Base-by-base conservation (phyloP, 2,113 vertebrate species). In the Pygoscelis antarcticus region DNA sequence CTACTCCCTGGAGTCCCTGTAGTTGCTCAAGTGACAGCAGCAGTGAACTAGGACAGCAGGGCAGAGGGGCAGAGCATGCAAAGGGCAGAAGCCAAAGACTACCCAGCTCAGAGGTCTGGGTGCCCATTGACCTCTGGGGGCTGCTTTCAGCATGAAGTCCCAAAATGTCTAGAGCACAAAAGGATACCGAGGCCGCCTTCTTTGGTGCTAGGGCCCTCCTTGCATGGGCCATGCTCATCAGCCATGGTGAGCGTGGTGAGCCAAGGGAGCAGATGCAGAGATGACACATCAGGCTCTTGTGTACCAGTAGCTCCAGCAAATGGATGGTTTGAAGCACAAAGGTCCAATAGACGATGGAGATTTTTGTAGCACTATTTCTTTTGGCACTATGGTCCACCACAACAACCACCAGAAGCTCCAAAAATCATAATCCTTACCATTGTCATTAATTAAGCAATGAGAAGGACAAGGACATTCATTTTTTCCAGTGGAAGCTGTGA, bases 201-300 rank as follows among this genome's bases (percentile, higher is more conserved):
- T 15, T 38, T 13, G 40, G 47, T 16, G 12, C 55, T 65, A 30
- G 42, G 32, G 25, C 14, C 9, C 22, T 77, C 25, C 36, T 75
- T 20, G 58, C 16, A 12, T 7, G 64, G 54, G 17, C 42, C 42
- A 32, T 9, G 36, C 19, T 76, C 36, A 14, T 13, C n/a, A 58
- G 0, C 38, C 0, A 0, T 6, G 26, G 34, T n/a, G 34, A 69
- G n/a, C 7, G 1, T 2, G 10, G 1, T 29, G 71, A 74, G 64
- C 46, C 52, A 54, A 69, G 29, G 58, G 27, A 79, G 62, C 13
- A 46, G 76, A n/a, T 16, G 58, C 44, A 78, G 60, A 51, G 58
- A 9, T 38, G 36, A 46, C n/a, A 40, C 62, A 16, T 16, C 36
- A 71, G 46, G 32, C 7, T 25, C 29, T 13, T 5, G 20, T 4